Percentiles rank a stretch among this genome's conserved stretches.
phyloP scores from a whole-genome alignment of 2,888 invertebrate species.

The Diadegma fenestrale region DNA sequence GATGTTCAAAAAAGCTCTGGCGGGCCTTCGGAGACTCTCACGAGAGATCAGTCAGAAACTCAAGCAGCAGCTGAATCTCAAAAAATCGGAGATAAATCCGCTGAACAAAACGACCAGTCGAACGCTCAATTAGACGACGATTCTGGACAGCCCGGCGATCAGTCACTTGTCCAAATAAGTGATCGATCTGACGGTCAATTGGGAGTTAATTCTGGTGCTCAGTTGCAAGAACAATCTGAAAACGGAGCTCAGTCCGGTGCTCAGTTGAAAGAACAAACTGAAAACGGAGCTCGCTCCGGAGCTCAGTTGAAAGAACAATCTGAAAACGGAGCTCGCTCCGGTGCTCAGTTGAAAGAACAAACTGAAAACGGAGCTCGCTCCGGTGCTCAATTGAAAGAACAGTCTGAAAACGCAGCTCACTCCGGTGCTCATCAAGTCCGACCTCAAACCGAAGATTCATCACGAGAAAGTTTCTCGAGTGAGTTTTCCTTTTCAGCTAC shows the following conservation, averaged over 20 bases:
- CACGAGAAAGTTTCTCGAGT: neutral
- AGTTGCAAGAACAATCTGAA: too few species aligned
- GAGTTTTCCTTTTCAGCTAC: neutral
- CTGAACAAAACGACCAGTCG: neutral
- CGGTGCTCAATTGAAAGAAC: too few species aligned
- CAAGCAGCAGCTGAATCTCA: neutral
- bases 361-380: too few species aligned
- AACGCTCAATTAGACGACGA: neutral
- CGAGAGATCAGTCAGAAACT: neutral
- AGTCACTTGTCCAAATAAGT: neutral
- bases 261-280: too few species aligned
- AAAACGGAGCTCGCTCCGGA: too few species aligned
- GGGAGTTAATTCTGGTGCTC: neutral
- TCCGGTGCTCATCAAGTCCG: neutral
- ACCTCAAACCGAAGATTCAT: neutral
- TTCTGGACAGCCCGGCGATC: neutral
- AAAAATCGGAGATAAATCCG: neutral
- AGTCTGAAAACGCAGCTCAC: too few species aligned
- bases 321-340: too few species aligned
- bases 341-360: too few species aligned
- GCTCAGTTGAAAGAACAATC: too few species aligned
- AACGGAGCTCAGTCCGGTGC: too few species aligned
- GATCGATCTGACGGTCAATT: neutral
- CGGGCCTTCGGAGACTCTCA: neutral
- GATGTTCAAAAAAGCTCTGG: constrained; percentile 4